These are phyloP conservation scores for Macrocentrus cingulum DNA, from an alignment of 1,140 invertebrate species.

Conservation along the genomic window DNA sequence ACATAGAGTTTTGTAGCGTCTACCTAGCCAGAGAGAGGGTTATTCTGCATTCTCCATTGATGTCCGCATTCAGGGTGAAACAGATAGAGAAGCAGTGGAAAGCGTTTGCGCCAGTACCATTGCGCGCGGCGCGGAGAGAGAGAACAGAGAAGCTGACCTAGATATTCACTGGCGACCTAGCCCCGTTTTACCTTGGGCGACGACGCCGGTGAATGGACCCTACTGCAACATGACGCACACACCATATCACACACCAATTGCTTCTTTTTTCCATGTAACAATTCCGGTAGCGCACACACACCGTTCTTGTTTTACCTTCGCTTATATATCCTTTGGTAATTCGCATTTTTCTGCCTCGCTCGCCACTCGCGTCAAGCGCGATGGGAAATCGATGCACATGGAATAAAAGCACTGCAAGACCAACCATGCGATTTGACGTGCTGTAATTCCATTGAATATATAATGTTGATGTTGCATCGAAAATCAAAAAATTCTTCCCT, in stretches of 20 bases:
- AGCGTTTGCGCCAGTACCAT: constrained; percentile 22
- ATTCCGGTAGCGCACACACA: neutral
- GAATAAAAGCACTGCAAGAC: neutral
- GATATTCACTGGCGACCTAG: constrained; percentile 32
- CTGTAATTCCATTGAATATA: constrained; percentile 15
- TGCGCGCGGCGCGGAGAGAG: constrained; percentile 31
- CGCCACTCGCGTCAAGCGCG: neutral
- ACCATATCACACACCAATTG: constrained; percentile 30
- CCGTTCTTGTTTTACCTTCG: neutral
- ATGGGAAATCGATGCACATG: constrained; percentile 4
- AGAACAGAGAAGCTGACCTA: constrained; percentile 41
- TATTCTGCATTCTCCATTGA: constrained; percentile 33
- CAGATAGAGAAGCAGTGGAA: constrained; percentile 1
- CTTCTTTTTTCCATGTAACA: constrained; percentile 17
- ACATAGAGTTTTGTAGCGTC: constrained; percentile 18
- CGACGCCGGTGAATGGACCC: constrained; percentile 47
- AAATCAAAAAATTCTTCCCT: too few relatives aligned
- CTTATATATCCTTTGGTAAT: neutral
- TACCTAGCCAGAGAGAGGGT: constrained; percentile 16
- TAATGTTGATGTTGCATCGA: too few relatives aligned
- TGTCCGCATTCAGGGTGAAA: constrained; percentile 27
- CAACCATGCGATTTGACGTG: constrained; percentile 8
- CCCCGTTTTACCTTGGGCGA: constrained; percentile 35
- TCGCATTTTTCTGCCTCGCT: neutral
- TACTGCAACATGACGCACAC: constrained; percentile 41